Evolutionary conservation across 2,888 invertebrate genomes (phyloP), one percentile per base, ranked within the genome.

Genomic region (Cheilosia vulpina): DNA sequence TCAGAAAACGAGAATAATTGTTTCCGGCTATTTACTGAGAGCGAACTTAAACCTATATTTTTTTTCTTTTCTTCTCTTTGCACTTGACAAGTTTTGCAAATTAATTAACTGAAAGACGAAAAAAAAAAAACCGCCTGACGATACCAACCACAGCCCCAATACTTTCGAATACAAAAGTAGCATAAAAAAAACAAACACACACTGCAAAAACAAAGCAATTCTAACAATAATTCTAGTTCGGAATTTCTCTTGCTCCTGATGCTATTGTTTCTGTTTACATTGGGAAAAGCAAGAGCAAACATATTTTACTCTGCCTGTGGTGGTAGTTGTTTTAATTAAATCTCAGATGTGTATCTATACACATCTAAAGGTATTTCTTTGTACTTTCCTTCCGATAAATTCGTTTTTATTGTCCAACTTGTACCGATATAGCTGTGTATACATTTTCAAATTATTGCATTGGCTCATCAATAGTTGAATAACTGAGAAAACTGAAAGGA

Each of bases 61-160:
- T 17, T 68, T 66, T 73, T 66, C 34, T 19, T 53, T 66, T 41
- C 43, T 38, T 60, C 60, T n/a, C 34, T 53, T 80, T 80, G 43
- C 75, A 63, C 62, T 68, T 81, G 68, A 81, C 55, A 80, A 75
- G 62, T 57, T 75, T 43, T 62, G 63, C 75, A 62, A 81, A 81
- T 75, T 75, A 81, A 75, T 80, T 69, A 62, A 75, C 62, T 50
- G 21, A 69, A 38, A n/a, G n/a, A 68, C 45, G 38, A n/a, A 17
- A 62, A 24, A 27, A 27, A 79, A 60, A 34, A 34, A 4, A 13
- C 19, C 21, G 41, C 75, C 80, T 45, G 21, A 69, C 38, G 50
- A 43, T 41, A 62, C 62, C 11, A 31, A 58, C 38, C 52, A 38
- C 60, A 43, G 31, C 31, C 50, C 62, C 66, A 52, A 68, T 73